phyloP scores from a whole-genome alignment of 2,797 vertebrate species.

The Momotus momota region DNA sequence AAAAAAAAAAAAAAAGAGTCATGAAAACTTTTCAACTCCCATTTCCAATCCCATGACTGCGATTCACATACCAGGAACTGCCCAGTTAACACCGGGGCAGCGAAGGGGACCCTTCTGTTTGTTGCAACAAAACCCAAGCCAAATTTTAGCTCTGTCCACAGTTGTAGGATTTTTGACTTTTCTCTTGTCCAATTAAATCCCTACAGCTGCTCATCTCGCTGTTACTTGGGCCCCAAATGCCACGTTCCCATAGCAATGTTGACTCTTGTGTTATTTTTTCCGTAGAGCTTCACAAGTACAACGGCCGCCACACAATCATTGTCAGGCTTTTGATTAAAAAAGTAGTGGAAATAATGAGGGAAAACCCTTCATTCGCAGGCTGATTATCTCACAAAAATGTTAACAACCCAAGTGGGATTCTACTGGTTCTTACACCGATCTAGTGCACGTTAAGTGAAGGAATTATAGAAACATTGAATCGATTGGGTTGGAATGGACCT shows the following conservation, averaged over 20 bases:
- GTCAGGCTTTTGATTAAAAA: not conserved
- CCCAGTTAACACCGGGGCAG: not conserved
- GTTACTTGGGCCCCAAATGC: fast-evolving
- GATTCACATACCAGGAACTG: not conserved
- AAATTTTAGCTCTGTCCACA: not conserved
- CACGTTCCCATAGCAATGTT: not conserved
- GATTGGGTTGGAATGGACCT: no score
- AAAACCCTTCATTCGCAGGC: fast-evolving
- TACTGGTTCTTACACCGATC: not conserved
- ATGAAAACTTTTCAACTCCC: not conserved
- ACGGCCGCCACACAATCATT: fast-evolving
- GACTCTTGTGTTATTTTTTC: fast-evolving
- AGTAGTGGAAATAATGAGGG: not conserved
- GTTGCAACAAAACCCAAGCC: not conserved
- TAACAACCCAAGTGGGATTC: not conserved
- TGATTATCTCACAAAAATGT: not conserved
- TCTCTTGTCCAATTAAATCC: not conserved
- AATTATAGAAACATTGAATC: no score
- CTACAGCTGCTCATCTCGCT: fast-evolving
- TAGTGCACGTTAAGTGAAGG: not conserved
- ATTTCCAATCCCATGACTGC: fast-evolving
- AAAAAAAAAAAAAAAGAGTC: no score
- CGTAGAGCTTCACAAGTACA: not conserved
- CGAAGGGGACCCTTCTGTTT: fast-evolving
- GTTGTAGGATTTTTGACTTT: not conserved